Conservation (phyloP, 2,888 invertebrate species). For the Polymixis lichenea region DNA sequence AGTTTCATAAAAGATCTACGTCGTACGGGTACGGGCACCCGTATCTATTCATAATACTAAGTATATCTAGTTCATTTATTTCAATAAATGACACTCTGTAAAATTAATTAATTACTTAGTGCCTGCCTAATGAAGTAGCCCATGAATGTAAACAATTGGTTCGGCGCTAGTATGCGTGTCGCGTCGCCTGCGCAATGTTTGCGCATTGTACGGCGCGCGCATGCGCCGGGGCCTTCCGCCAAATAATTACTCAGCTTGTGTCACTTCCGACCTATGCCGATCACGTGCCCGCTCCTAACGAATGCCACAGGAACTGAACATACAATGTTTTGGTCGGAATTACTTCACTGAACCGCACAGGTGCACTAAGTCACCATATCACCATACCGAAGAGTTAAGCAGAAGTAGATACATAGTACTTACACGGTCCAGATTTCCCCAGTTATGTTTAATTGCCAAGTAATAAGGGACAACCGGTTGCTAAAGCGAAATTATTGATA, state of each 20-base stretch:
- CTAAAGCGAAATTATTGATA: neutral
- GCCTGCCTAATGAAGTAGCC: neutral
- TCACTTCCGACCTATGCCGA: constrained; percentile 55
- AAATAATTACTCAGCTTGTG: constrained; percentile 44
- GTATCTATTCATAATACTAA: neutral
- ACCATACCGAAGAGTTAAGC: neutral
- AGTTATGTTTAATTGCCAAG: neutral
- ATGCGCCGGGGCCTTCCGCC: constrained; percentile 38
- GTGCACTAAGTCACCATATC: neutral
- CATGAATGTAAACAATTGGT: neutral
- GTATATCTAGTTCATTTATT: neutral
- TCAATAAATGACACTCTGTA: neutral
- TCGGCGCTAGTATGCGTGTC: neutral
- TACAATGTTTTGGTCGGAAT: constrained; percentile 14
- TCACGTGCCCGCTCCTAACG: constrained; percentile 39
- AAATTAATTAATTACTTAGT: neutral
- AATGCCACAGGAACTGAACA: constrained; percentile 21
- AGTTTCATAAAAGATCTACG: neutral
- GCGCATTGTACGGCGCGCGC: constrained; percentile 33
- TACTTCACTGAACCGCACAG: neutral
- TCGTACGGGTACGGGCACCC: no score
- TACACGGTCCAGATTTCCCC: neutral
- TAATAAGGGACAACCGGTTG: neutral
- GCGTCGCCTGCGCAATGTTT: constrained; percentile 39
- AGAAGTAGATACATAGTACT: neutral